phyloP scores from a whole-genome alignment of 2,797 vertebrate species.

The Scolopax bukidnonensis region DNA sequence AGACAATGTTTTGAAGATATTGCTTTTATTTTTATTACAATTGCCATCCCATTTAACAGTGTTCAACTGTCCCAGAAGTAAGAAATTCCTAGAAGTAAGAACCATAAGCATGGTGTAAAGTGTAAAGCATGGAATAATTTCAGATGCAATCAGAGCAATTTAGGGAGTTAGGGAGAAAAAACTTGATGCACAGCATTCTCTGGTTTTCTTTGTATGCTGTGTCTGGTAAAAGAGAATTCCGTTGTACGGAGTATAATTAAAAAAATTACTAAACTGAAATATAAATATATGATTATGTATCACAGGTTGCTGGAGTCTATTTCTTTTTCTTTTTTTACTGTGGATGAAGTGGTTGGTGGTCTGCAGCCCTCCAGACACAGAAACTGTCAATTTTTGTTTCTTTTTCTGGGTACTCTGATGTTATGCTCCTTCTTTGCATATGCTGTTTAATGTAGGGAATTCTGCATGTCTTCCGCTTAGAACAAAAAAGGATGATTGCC shows the following conservation, averaged over 20 bases:
- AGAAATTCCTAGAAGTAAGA: neutral
- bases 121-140: neutral
- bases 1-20: neutral
- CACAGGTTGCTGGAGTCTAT: neutral
- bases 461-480: neutral
- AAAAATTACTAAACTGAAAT: neutral
- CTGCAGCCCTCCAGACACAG: neutral
- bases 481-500: neutral
- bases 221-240: neutral
- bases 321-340: neutral
- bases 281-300: neutral
- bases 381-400: neutral
- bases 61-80: neutral
- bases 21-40: neutral
- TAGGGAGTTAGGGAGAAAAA: neutral
- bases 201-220: neutral
- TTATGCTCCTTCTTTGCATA: neutral
- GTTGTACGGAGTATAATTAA: neutral
- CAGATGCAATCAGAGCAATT: neutral
- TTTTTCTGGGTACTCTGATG: neutral
- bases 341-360: neutral
- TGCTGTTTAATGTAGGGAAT: neutral
- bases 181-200: neutral
- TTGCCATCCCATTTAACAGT: neutral
- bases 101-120: neutral